These are phyloP conservation scores for Sebastes iracundus DNA, from an alignment of 2,797 vertebrate genomes.

Conservation along the genomic window DNA sequence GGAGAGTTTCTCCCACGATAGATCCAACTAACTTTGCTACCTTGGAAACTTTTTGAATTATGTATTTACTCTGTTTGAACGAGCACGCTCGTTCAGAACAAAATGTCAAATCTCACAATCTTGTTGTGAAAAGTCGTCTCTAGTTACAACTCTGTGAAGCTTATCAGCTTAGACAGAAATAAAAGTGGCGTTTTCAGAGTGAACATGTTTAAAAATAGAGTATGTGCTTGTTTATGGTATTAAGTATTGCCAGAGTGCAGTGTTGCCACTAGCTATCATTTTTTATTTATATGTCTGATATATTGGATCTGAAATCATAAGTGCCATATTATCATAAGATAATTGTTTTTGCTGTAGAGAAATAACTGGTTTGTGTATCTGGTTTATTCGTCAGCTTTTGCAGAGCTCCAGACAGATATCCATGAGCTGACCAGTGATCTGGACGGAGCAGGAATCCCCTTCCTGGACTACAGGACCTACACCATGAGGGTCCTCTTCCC, in stretches of 20 bases:
- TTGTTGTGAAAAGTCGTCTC: not conserved
- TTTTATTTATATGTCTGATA: not conserved
- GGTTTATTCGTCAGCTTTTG: slow-evolving; percentile 87
- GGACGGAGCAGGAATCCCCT: slow-evolving; percentile 96
- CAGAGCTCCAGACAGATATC: slow-evolving; percentile 98
- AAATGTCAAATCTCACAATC: not conserved
- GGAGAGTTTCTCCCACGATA: not conserved
- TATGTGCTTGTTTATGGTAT: not conserved
- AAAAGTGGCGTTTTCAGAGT: not conserved
- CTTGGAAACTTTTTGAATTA: not conserved
- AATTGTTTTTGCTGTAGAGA: not conserved
- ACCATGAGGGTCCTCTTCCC: slow-evolving; percentile 99
- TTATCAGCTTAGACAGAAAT: not conserved
- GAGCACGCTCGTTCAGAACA: not conserved
- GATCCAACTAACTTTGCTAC: not conserved
- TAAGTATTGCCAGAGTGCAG: not conserved
- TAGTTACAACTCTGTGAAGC: not conserved
- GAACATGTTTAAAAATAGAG: not conserved
- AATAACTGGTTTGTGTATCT: not conserved
- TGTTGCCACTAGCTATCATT: not conserved
- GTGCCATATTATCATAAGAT: not conserved
- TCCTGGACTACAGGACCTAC: slow-evolving; percentile 96
- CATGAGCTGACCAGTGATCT: slow-evolving; percentile 98
- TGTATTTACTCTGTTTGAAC: not conserved
- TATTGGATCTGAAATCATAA: not conserved